phyloP scores from a whole-genome alignment of 2,888 invertebrate species.

The Sabatieria punctata region DNA sequence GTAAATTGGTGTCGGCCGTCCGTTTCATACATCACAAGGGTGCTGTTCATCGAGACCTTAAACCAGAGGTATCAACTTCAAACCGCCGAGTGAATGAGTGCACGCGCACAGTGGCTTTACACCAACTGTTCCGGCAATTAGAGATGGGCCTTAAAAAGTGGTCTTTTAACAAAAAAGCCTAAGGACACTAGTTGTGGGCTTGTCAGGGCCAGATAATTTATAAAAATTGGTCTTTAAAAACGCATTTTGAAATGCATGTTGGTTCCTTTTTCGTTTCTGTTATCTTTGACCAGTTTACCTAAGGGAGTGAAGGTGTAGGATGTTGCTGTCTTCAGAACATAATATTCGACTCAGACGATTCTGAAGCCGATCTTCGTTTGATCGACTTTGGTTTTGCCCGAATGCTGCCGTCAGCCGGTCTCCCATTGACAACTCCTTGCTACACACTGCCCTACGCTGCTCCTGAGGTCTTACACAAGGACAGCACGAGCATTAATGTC shows the following conservation, averaged over 20 bases:
- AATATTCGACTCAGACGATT: conserved; percentile 45
- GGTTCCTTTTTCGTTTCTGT: too few relatives aligned
- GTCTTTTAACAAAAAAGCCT: too few relatives aligned
- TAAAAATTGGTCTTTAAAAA: too few relatives aligned
- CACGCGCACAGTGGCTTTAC: too few relatives aligned
- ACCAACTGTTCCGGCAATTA: background rate
- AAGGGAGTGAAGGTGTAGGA: too few relatives aligned
- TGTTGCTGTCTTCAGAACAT: conserved; percentile 42
- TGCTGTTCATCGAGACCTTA: conserved; percentile 79
- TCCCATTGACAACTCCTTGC: conserved; percentile 57
- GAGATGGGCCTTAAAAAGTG: too few relatives aligned
- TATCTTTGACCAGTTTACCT: too few relatives aligned
- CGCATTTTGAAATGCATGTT: too few relatives aligned
- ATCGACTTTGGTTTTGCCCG: conserved; percentile 93
- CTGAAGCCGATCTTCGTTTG: conserved; percentile 55
- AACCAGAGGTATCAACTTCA: conserved; percentile 58
- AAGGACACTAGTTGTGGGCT: too few relatives aligned
- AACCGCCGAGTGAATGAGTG: too few relatives aligned
- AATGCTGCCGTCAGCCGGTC: conserved; percentile 39
- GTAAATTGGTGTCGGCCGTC: conserved; percentile 64
- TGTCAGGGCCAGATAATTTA: too few relatives aligned
- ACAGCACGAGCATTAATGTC: conserved; percentile 14
- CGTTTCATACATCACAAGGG: conserved; percentile 63
- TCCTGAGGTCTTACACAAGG: conserved; percentile 66
- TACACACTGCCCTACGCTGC: conserved; percentile 87